Evolutionary conservation across 2,888 invertebrate genomes (phyloP).

Genomic region (Sialis lutaria): DNA sequence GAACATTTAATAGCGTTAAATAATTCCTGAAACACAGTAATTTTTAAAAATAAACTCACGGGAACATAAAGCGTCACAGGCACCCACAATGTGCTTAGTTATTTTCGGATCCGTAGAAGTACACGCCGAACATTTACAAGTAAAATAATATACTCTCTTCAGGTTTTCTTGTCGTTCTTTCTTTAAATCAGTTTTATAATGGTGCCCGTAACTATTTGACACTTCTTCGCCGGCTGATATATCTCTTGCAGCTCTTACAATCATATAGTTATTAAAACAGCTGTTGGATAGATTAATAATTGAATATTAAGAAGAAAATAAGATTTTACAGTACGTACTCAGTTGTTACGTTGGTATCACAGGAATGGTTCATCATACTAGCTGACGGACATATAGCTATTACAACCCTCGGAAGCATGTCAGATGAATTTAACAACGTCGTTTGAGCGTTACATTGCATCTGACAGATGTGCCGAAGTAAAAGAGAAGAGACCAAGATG

Average conservation of each 20-base stretch:
- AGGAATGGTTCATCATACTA: slow-evolving; percentile 87
- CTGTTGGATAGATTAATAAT: slow-evolving; percentile 25
- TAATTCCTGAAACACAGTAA: slow-evolving; percentile 20
- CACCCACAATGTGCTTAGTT: slow-evolving; percentile 16
- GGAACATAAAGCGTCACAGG: neutral
- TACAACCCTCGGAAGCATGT: slow-evolving; percentile 9
- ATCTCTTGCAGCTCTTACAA: slow-evolving; percentile 49
- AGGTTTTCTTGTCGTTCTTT: slow-evolving; percentile 43
- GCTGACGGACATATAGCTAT: slow-evolving; percentile 75
- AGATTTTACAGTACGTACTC: slow-evolving; percentile 28
- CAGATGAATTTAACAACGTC: slow-evolving; percentile 17
- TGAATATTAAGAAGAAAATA: neutral
- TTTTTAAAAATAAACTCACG: neutral
- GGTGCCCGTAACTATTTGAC: slow-evolving; percentile 72
- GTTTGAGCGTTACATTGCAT: slow-evolving; percentile 66
- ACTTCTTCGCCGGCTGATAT: slow-evolving; percentile 52
- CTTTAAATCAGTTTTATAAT: slow-evolving; percentile 43
- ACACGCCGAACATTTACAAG: slow-evolving; percentile 60
- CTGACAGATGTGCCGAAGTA: slow-evolving; percentile 65
- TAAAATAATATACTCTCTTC: slow-evolving; percentile 57
- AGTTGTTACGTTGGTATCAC: slow-evolving; percentile 64
- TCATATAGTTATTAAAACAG: slow-evolving; percentile 50
- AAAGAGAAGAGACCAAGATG: slow-evolving; percentile 24
- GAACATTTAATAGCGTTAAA: slow-evolving; percentile 24
- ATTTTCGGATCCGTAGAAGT: slow-evolving; percentile 17